Base-by-base conservation (phyloP, 2,888 invertebrate genomes). In the Tachina grossa region DNA sequence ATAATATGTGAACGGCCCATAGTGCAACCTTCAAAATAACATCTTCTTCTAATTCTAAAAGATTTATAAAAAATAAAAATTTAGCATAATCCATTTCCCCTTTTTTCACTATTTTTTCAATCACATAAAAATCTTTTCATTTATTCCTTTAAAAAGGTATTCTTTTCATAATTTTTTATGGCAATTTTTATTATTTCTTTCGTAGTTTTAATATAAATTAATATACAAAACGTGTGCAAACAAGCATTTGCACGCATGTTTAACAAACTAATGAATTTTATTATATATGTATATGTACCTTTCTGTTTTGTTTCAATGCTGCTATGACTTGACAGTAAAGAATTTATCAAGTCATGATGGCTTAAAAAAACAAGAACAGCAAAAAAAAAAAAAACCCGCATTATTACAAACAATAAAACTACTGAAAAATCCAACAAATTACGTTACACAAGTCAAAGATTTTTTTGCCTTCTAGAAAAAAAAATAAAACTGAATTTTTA, bases 351-450 rank as follows among this genome's bases (percentile, higher is more conserved):
- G 76, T 85, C 85, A 85, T 83, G 80, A 85, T 66, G 85, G 59
- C 75, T 72, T 43, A 63, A 71, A 75, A 68, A 55, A 68, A 49
- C 31, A 31, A n/a, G n/a, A n/a, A n/a, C n/a, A 69, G 41, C 61
- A 13, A 3, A 8, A 13, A 9, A 19, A 55, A 65, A 45, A 66
- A 43, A 19, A 31, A 13, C 19, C 47, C 53, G 55, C 39, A 66
- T 39, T 59, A 51, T 31, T 55, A 11, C 41, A 59, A 47, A 80
- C 3, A 31, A 66, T 11, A 41, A 45, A 31, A 59, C 65, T 83
- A 82, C 39, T 31, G 84, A 84, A 90, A 90, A 90, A 90, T 90
- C 90, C 90, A 91, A 90, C 90, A 90, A 90, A 90, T 91, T 91
- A 90, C 89, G 89, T 89, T 89, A 90, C 75, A 90, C 89, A 90